Conservation (phyloP, 1,140 invertebrate genomes). For the Leptopilina clavipes region DNA sequence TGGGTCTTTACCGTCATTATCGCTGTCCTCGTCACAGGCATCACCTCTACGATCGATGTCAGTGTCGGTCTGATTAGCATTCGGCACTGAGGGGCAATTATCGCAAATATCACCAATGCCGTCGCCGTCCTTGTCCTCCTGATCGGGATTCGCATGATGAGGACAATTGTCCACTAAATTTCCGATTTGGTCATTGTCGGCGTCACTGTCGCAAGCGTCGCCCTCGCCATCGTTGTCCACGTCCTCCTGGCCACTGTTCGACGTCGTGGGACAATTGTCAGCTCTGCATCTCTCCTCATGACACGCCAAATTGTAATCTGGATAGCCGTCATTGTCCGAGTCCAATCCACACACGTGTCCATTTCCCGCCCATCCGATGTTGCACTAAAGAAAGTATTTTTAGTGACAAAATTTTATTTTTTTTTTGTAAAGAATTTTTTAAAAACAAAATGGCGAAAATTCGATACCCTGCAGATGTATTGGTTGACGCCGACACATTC, state of each 20-base stretch:
- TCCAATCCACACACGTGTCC: slow-evolving; percentile 89
- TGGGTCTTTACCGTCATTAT: slow-evolving; percentile 1
- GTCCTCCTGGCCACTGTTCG: slow-evolving; percentile 97
- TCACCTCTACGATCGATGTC: background rate
- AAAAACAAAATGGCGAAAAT: too few species aligned
- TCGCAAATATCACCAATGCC: slow-evolving; percentile 88
- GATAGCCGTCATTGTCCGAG: slow-evolving; percentile 91
- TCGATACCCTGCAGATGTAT: slow-evolving; percentile 64
- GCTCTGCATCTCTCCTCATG: slow-evolving; percentile 80
- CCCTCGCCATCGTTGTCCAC: slow-evolving; percentile 92
- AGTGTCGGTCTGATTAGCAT: slow-evolving; percentile 81
- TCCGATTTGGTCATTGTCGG: slow-evolving; percentile 88
- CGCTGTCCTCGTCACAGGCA: slow-evolving; percentile 22
- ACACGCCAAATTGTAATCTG: slow-evolving; percentile 86
- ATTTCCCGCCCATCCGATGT: slow-evolving; percentile 93
- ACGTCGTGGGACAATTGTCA: slow-evolving; percentile 89
- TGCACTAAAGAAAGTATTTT: slow-evolving; percentile 76
- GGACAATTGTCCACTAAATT: slow-evolving; percentile 78
- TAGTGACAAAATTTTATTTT: background rate
- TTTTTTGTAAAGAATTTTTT: too few species aligned
- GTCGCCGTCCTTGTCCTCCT: slow-evolving; percentile 80
- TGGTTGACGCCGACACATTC: slow-evolving; percentile 75
- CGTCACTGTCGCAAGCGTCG: slow-evolving; percentile 93
- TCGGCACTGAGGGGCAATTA: slow-evolving; percentile 85
- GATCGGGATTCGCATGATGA: slow-evolving; percentile 77